Conservation (phyloP, 2,888 invertebrate species). For the Amiota minor region DNA sequence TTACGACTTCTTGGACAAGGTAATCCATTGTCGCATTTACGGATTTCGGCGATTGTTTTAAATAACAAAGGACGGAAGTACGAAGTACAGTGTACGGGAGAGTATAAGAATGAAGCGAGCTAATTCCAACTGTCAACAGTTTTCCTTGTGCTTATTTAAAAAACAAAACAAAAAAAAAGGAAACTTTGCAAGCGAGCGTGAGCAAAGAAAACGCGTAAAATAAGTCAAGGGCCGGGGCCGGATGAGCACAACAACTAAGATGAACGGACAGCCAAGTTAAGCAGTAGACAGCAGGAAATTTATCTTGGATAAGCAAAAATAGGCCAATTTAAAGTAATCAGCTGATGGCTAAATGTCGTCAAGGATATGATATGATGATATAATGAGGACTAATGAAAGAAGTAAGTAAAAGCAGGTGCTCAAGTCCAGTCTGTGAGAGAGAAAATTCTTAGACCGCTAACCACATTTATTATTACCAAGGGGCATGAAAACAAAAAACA, state of each 20-base stretch:
- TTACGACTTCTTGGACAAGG: conserved; percentile 33
- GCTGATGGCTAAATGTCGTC: conserved; percentile 19
- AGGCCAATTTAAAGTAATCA: conserved; percentile 30
- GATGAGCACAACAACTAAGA: neutral
- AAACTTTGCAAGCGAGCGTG: neutral
- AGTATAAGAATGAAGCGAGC: neutral
- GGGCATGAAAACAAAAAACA: too few species aligned
- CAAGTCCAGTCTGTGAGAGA: neutral
- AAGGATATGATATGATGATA: neutral
- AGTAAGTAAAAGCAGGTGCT: neutral
- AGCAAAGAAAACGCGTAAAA: neutral
- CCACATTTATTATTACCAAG: neutral
- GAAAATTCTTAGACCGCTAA: neutral
- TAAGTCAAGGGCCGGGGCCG: neutral
- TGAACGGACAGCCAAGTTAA: neutral
- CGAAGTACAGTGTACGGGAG: neutral
- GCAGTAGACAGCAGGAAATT: conserved; percentile 3
- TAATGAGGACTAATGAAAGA: neutral
- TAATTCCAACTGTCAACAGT: conserved; percentile 43
- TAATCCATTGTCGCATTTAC: conserved; percentile 36
- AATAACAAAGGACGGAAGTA: neutral
- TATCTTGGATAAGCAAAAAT: neutral
- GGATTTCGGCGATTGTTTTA: conserved; percentile 34
- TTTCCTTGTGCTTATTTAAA: neutral
- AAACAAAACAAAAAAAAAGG: neutral